Evolutionary conservation across 1,140 invertebrate genomes (phyloP), one percentile per base, ranked within the genome.

Genomic region (Acromyrmex heyeri): DNA sequence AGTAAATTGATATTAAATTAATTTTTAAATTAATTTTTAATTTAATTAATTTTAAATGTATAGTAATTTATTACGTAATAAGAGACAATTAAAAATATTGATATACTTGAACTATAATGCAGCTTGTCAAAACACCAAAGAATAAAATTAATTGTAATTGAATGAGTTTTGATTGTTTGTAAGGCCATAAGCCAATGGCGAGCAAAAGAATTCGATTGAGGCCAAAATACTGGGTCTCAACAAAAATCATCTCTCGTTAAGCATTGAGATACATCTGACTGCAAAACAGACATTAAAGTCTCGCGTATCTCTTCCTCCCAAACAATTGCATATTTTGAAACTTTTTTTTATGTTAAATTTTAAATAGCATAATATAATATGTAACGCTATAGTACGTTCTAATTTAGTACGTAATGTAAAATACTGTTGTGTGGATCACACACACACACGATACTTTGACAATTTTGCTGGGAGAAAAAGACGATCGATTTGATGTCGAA

Each of bases 161-260:
- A 69, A 69, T n/a, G 24, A 69, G 38, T 48, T 48, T 69, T 69
- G 65, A 48, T 24, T 24, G 38, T 4, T 69, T 38, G 12, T 69
- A 69, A 12, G 38, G 65, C 65, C 65, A 69, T 69, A 69, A 69
- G 21, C 65, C 65, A 69, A 69, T 24, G 21, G 38, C 38, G 10
- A 69, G 34, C 16, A 69, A 6, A 48, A 69, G 65, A 69, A 48
- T 69, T n/a, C 38, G 65, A 69, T 69, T 69, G 2, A 69, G 12
- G 12, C 21, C 6, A 69, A 69, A 24, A 69, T 69, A 69, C 3
- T 69, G n/a, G 6, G n/a, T 69, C n/a, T 14, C 12, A 7, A 67
- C 12, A 21, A 16, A 38, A 67, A 69, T 48, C 38, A 69, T 69
- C 6, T 69, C 12, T 24, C 34, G 0, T 5, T 44, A 7, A 38